Conservation (phyloP, 1,140 invertebrate genomes). For the Heliothis subflexa region DNA sequence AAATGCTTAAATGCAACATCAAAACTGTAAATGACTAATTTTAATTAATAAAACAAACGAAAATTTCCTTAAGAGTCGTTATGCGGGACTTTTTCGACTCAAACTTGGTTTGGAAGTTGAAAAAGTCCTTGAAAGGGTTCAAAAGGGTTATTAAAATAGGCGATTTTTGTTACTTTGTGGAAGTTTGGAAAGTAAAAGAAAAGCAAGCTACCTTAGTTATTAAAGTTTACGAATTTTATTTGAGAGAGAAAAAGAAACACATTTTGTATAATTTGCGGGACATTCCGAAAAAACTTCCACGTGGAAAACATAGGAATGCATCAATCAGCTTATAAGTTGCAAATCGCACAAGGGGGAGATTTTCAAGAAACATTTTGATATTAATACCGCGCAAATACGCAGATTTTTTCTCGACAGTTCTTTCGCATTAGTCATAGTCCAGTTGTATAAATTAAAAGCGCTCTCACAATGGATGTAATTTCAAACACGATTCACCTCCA, state of each 20-base stretch:
- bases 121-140: conserved; percentile 36
- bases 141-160: conserved; percentile 46
- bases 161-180: conserved; percentile 38
- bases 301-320: conserved; percentile 28
- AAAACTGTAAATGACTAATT: conserved; percentile 46
- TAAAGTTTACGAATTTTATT: conserved; percentile 33
- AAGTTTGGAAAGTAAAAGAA: conserved; percentile 34
- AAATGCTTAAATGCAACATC: conserved; percentile 46
- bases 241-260: background rate
- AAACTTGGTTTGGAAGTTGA: conserved; percentile 31
- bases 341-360: background rate
- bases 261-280: background rate
- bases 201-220: conserved; percentile 8
- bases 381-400: background rate
- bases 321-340: conserved; percentile 23
- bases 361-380: background rate
- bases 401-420: background rate
- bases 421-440: background rate
- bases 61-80: conserved; percentile 32
- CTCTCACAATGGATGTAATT: conserved; percentile 55
- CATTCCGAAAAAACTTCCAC: conserved; percentile 15
- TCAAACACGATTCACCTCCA: conserved; percentile 56
- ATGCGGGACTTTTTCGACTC: conserved; percentile 32
- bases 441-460: conserved; percentile 36
- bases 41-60: conserved; percentile 46